phyloP scores from a whole-genome alignment of 2,113 vertebrate species.

The Chrysemys picta region DNA sequence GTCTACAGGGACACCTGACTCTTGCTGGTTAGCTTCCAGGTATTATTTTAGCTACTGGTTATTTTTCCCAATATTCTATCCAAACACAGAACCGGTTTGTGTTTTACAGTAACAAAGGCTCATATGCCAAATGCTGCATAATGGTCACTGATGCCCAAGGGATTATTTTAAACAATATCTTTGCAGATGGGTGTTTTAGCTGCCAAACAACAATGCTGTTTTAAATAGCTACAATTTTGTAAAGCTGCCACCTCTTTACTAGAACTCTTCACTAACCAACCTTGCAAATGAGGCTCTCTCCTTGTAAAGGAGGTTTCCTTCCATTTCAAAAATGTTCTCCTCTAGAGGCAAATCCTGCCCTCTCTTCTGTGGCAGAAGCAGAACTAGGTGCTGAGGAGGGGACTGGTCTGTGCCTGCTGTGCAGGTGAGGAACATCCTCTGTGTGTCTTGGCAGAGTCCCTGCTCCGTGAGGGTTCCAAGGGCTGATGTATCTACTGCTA shows the following conservation, averaged over 20 bases:
- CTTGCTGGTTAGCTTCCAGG: background rate
- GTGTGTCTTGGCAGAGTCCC: background rate
- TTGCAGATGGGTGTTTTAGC: background rate
- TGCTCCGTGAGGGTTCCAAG: slow-evolving; percentile 56
- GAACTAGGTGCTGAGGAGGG: slow-evolving; percentile 47
- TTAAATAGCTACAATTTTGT: background rate
- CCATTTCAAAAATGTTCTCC: background rate
- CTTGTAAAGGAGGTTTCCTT: background rate
- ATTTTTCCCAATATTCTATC: background rate
- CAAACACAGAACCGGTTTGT: background rate
- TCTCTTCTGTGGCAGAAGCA: slow-evolving; percentile 19
- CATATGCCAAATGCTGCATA: background rate
- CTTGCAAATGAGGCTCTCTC: background rate
- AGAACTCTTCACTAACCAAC: background rate
- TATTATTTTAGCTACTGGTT: accelerated
- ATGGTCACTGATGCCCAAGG: background rate
- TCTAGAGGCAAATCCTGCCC: slow-evolving; percentile 34
- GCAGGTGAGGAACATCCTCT: slow-evolving; percentile 58
- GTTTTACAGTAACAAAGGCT: background rate
- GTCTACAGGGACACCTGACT: background rate
- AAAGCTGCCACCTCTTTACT: background rate
- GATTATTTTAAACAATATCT: background rate
- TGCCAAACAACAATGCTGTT: background rate
- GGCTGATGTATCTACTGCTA: slow-evolving; percentile 13
- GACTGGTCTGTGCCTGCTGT: slow-evolving; percentile 54